Evolutionary conservation across 1,140 invertebrate genomes (phyloP).

Genomic region (Cherax quadricarinatus): DNA sequence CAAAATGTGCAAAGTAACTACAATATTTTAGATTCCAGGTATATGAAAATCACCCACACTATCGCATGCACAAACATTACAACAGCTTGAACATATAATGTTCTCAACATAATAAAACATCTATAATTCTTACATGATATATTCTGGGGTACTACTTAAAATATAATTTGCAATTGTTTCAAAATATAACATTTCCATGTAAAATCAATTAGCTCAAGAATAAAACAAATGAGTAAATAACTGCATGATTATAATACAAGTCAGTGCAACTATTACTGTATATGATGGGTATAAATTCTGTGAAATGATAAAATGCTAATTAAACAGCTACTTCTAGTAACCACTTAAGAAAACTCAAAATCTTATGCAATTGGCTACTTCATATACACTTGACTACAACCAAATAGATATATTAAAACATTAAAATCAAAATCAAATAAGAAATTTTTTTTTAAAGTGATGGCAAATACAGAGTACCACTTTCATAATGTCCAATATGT

Average conservation of each 20-base stretch:
- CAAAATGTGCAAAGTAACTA: background rate
- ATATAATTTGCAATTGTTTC: background rate
- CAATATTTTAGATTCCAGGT: background rate
- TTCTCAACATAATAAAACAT: conserved; percentile 17
- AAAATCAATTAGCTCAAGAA: conserved; percentile 10
- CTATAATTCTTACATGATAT: conserved; percentile 15
- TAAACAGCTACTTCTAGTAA: conserved; percentile 8
- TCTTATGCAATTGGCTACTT: conserved; percentile 16
- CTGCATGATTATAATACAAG: background rate
- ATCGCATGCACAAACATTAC: conserved; percentile 44
- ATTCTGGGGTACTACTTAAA: conserved; percentile 24
- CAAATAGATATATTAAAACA: conserved; percentile 21
- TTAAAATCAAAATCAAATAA: conserved; percentile 16
- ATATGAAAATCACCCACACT: conserved; percentile 23
- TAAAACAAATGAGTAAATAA: conserved; percentile 9
- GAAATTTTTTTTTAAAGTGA: background rate
- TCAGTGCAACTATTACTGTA: background rate
- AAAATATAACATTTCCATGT: conserved; percentile 8
- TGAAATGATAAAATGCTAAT: conserved; percentile 3
- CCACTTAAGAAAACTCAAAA: conserved; percentile 1
- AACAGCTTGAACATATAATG: conserved; percentile 31
- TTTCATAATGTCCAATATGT: background rate
- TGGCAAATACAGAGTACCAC: background rate
- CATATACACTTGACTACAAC: conserved; percentile 38
- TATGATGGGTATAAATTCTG: background rate